Percentiles rank a stretch among this genome's conserved stretches.
Conservation (phyloP, 2,888 invertebrate species). For the Caradrina clavipalpis region DNA sequence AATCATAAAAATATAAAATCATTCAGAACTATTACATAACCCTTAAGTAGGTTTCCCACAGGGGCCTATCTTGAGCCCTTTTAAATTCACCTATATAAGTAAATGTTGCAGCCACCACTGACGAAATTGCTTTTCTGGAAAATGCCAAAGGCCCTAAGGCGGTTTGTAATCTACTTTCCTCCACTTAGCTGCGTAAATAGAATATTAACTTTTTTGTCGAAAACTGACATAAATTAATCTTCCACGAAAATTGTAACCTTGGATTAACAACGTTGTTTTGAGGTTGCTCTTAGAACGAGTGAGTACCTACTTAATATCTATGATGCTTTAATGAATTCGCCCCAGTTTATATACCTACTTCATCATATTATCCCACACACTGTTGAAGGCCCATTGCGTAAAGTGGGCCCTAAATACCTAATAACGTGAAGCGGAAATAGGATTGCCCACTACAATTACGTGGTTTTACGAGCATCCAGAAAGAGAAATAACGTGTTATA, state of each 20-base stretch:
- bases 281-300: slow-evolving; percentile 35
- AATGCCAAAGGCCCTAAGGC: slow-evolving; percentile 9
- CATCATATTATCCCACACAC: slow-evolving; percentile 35
- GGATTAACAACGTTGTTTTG: slow-evolving; percentile 13
- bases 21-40: no score
- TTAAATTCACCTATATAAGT: background rate
- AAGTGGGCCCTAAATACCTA: slow-evolving; percentile 48
- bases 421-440: slow-evolving; percentile 49
- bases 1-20: no score
- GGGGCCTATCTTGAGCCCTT: no score
- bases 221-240: slow-evolving; percentile 19
- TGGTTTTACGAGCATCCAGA: slow-evolving; percentile 22
- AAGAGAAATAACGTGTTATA: slow-evolving; percentile 7
- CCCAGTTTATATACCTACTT: slow-evolving; percentile 24
- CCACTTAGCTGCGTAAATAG: slow-evolving; percentile 13
- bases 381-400: slow-evolving; percentile 35
- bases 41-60: no score
- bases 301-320: background rate
- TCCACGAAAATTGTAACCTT: slow-evolving; percentile 31
- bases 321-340: slow-evolving; percentile 50
- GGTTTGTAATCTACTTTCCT: slow-evolving; percentile 13
- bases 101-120: background rate
- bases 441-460: slow-evolving; percentile 20
- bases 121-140: slow-evolving; percentile 3
- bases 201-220: slow-evolving; percentile 5